A percentile compares a stretch with the other conserved stretches of the same genome.
Conservation (phyloP, 2,797 vertebrate genomes). For the Parambassis ranga region DNA sequence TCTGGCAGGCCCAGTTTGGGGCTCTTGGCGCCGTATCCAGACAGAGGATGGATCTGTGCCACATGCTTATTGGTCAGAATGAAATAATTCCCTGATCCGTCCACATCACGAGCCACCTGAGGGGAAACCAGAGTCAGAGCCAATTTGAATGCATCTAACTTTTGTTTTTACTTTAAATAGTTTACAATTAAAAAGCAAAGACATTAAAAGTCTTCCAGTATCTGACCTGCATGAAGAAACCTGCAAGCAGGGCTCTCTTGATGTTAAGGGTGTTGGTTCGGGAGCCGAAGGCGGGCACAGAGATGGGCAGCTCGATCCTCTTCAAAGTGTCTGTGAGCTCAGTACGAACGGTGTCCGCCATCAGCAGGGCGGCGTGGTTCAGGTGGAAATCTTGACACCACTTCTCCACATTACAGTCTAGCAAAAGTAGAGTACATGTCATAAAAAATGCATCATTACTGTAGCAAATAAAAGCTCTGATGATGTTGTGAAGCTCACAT, state of each 20-base stretch:
- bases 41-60: constrained; percentile 87
- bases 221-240: constrained; percentile 91
- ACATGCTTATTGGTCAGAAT: constrained; percentile 91
- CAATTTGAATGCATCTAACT: not conserved
- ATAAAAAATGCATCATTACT: no score
- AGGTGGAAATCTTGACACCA: constrained; percentile 87
- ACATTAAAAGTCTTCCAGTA: not conserved
- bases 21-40: constrained; percentile 77
- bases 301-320: constrained; percentile 87
- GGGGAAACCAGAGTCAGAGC: constrained; percentile 2
- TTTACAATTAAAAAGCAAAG: not conserved
- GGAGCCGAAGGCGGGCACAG: constrained; percentile 83
- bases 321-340: constrained; percentile 85
- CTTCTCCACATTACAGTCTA: constrained; percentile 76
- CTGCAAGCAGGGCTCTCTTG: constrained; percentile 88
- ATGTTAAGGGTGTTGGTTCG: constrained; percentile 81
- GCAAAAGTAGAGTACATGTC: not conserved
- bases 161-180: not conserved
- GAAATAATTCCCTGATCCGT: constrained; percentile 90
- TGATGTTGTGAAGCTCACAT: constrained; percentile 57
- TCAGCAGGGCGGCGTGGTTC: constrained; percentile 80
- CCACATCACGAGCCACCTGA: constrained; percentile 89
- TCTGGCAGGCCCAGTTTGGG: constrained; percentile 83
- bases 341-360: constrained; percentile 76
- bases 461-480: not conserved